Conservation (phyloP, 2,797 vertebrate species). For the Pipistrellus nathusii region DNA sequence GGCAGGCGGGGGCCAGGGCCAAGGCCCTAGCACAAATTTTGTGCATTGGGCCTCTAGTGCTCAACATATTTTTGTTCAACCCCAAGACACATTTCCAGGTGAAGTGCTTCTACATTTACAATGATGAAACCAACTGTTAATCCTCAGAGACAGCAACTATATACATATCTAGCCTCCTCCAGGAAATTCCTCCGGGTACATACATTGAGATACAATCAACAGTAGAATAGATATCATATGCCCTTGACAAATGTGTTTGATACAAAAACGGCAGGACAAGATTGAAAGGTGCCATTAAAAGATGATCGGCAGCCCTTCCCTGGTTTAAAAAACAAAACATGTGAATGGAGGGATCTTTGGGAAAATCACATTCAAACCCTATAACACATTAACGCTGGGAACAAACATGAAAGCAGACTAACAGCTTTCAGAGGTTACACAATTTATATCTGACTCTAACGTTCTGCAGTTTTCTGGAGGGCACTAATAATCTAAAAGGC, state of each 20-base stretch:
- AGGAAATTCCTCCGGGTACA: neutral
- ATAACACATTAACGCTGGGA: neutral
- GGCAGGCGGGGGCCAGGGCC: too few species aligned
- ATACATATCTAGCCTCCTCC: neutral
- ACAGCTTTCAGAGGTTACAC: neutral
- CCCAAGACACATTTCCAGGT: conserved; percentile 1
- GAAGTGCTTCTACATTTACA: conserved; percentile 41
- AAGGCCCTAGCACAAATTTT: too few species aligned
- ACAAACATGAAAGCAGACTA: neutral
- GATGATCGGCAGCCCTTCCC: neutral
- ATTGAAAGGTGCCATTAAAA: neutral
- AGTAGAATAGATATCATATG: neutral
- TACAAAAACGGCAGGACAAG: conserved; percentile 23
- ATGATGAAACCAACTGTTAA: neutral
- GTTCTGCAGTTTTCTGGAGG: neutral
- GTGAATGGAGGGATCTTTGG: neutral
- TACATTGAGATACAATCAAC: neutral
- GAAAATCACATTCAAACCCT: neutral
- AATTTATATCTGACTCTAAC: neutral
- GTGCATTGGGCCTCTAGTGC: too few species aligned
- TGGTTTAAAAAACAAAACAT: neutral
- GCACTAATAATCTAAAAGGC: neutral
- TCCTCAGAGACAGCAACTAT: neutral
- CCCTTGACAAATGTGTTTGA: neutral
- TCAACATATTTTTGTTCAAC: neutral